Base-by-base conservation (phyloP, 2,888 invertebrate genomes). In the Cheilosia grossa region DNA sequence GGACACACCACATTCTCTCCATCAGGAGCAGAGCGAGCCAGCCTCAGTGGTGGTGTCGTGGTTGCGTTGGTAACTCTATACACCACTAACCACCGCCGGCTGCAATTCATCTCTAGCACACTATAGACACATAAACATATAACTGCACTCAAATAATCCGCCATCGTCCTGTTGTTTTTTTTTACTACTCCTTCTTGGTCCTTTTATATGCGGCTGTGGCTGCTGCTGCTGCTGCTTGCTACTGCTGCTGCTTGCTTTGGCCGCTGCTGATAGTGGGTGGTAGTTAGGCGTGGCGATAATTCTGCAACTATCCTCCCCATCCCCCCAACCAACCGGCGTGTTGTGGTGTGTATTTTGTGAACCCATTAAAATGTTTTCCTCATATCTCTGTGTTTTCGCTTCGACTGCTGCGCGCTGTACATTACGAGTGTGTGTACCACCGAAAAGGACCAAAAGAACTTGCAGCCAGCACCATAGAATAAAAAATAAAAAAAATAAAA, bases 291-390 rank as follows among this genome's bases (percentile, higher is more conserved):
- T 54, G 67, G 54, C 61, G 42, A 67, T 78, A 56, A 27, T 61
- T 33, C 42, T 27, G 30, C 59, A 56, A 58, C 59, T 67, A 47
- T 27, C 30, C 49, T 27, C 19, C 21, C 33, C 44, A 2, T 33
- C 10, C 37, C 2, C 44, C 56, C n/a, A 24, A 17, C 42, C 13
- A 5, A 37, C 58, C 19, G 27, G 4, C 63, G 49, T 59, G 80
- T 58, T 83, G 79, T 70, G 69, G 77, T 79, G 51, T 73, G 82
- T 69, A 66, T 70, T 81, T 75, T 81, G 81, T 75, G 81, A 77
- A 81, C 75, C 85, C 85, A 75, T 85, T 85, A 67, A 85, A 85
- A 81, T 79, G 70, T 47, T 75, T 74, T 79, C 33, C 54, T 58
- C 59, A 70, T 51, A 54, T 44, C 64, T 80, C 51, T 74, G 63